Base-by-base conservation (phyloP, 2,888 invertebrate genomes). In the Cybosia mesomella region DNA sequence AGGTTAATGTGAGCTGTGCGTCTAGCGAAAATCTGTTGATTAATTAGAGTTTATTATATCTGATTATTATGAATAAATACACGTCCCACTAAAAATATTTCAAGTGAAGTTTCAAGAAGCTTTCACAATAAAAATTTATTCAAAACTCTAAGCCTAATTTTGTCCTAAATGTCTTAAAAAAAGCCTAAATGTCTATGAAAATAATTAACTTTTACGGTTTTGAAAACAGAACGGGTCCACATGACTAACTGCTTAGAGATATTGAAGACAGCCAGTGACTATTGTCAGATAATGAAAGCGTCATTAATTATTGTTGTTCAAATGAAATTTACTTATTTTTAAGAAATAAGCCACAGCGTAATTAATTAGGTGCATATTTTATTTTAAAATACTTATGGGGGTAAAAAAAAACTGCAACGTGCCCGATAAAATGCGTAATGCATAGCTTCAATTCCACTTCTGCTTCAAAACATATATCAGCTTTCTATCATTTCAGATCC, bases 1-100 rank as follows among this genome's bases (percentile, higher is more conserved):
- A 92, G 92, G 92, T 82, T 85, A 58, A 67, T 53, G 43, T 71
- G 59, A 68, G 68, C 61, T 79, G 72, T 65, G 76, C 70, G 68
- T 81, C 64, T 68, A 66, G 67, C 58, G 68, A 67, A 59, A 73
- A 73, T 66, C 53, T 58, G 34, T 2, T 18, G 18, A 28, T 21
- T 22, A 28, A 49, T 65, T 1, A 13, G 24, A 64, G 24, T 34
- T 58, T n/a, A 49, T 65, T 32, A 22, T n/a, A 49, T 61, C 43
- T 49, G 32, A n/a, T 2, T 49, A 28, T 49, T 13, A 55, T 15
- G 28, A n/a, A 49, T 28, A 60, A 43, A 43, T 28, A 7, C 2
- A 7, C 22, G 11, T 9, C 22, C n/a, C 22, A 54, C 54, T 53
- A 22, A 22, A 55, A 55, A 8, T 55, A 11, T 24, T 22, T 24